Base-by-base conservation (phyloP, 2,888 invertebrate genomes). In the Crossocerus cetratus region DNA sequence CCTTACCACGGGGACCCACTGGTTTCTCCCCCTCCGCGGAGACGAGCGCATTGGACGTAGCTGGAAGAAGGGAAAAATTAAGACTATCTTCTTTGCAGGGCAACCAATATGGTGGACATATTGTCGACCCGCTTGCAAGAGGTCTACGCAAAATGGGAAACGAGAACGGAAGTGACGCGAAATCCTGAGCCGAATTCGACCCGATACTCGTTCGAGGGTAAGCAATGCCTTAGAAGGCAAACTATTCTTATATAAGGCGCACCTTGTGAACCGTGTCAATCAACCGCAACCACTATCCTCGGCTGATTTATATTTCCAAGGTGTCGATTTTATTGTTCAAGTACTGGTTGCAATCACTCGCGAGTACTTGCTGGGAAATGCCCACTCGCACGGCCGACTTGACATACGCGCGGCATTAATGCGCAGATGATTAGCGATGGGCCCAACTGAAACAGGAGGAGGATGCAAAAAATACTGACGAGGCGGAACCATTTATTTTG, bases 71-170 rank as follows among this genome's bases (percentile, higher is more conserved):
- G 32, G 8, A 32, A 32, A 3, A 32, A 32, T 32, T 3, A 32
- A 32, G 3, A 49, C 2, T 49, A 4, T 14, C 45, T 0, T 13
- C n/a, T 55, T 87, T 84, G 45, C 83, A 89, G 88, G 87, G 89
- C 92, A n/a, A 91, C 91, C 81, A 92, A 92, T 84, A 93, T 93
- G 93, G 92, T 93, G 77, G 93, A 93, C 83, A 89, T 93, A 18
- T 86, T 93, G 54, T 92, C 92, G 2, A 92, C 91, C 64, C 90
- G 92, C 55, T 88, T 93, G 56, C 92, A 92, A 81, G 92, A 92
- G 72, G 90, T 92, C 3, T 92, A 92, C 83, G 91, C 91, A 69
- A 91, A 91, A 80, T 91, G 91, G 88, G 89, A 90, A 84, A 89
- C 79, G 85, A 91, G 76, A 80, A 86, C 82, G 83, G 91, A 88